Percentiles rank a stretch among this genome's conserved stretches.
These are phyloP conservation scores for Gisinianus flammeolus DNA, from an alignment of 2,888 invertebrate species.

Conservation along the genomic window DNA sequence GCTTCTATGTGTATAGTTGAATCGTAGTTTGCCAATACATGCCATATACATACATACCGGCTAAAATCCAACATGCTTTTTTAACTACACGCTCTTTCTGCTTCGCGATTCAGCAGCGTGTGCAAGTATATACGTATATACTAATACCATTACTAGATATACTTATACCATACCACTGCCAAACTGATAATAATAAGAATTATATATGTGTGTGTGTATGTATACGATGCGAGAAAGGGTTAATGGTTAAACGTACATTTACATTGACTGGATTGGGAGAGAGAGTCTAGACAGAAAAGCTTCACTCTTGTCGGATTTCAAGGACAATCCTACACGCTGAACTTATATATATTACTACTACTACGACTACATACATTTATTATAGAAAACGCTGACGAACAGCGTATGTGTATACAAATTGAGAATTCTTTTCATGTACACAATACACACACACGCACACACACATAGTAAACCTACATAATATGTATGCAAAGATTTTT, in stretches of 20 bases:
- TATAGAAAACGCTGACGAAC: not conserved
- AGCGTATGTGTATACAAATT: not conserved
- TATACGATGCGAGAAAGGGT: no score
- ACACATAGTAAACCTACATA: no score
- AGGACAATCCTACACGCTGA: slow-evolving; percentile 38
- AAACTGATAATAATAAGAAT: no score
- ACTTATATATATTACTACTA: no score
- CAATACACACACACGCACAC: no score
- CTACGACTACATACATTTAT: no score
- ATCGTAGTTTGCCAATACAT: no score
- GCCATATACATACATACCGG: not conserved
- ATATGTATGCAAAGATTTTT: no score
- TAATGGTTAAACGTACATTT: not conserved
- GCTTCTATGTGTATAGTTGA: no score
- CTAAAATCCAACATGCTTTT: not conserved
- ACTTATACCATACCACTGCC: no score
- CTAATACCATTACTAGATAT: no score
- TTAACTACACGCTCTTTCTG: not conserved
- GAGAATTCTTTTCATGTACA: not conserved
- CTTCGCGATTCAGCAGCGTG: not conserved
- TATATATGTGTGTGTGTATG: not conserved
- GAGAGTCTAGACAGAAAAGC: slow-evolving; percentile 37
- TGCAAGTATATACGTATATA: not conserved
- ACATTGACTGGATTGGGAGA: not conserved
- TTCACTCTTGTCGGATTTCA: slow-evolving; percentile 42